Evolutionary conservation across 2,888 invertebrate genomes (phyloP).

Genomic region (Drosophila koepferae): DNA sequence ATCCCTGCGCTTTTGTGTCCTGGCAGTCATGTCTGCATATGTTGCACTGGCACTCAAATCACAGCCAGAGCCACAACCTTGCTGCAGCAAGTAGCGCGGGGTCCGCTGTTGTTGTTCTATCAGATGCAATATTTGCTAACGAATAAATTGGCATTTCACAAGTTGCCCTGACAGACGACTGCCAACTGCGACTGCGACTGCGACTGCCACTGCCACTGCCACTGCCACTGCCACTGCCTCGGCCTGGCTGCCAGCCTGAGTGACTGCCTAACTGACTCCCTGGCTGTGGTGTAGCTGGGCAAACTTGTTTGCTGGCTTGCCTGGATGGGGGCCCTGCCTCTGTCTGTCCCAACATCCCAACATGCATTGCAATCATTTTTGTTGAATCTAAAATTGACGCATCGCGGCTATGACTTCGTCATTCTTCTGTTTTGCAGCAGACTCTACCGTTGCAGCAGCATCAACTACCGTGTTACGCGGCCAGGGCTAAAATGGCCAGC

Average conservation of each 20-base stretch:
- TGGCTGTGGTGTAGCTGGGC: constrained; percentile 20
- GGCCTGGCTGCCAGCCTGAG: constrained; percentile 2
- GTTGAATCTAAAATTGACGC: constrained; percentile 81
- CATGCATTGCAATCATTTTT: constrained; percentile 81
- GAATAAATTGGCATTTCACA: constrained; percentile 82
- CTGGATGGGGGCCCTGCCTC: background rate
- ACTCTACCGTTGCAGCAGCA: constrained; percentile 17
- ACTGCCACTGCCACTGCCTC: constrained; percentile 38
- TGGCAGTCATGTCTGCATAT: constrained; percentile 81
- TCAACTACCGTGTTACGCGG: constrained; percentile 78
- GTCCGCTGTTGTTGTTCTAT: constrained; percentile 66
- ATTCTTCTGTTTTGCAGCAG: constrained; percentile 57
- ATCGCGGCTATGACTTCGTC: constrained; percentile 81
- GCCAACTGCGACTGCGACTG: constrained; percentile 58
- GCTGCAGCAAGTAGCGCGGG: constrained; percentile 25
- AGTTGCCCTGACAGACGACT: constrained; percentile 77
- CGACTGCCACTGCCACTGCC: constrained; percentile 44
- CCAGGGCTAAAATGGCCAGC: constrained; percentile 74
- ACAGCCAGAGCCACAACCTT: constrained; percentile 34
- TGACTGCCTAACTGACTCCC: constrained; percentile 22
- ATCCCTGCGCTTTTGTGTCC: constrained; percentile 68
- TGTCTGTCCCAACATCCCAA: constrained; percentile 57
- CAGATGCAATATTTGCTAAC: constrained; percentile 81
- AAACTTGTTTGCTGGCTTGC: constrained; percentile 12
- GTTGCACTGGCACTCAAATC: constrained; percentile 74